Base-by-base conservation (phyloP, 2,888 invertebrate genomes). In the Polylopha cassiicola region DNA sequence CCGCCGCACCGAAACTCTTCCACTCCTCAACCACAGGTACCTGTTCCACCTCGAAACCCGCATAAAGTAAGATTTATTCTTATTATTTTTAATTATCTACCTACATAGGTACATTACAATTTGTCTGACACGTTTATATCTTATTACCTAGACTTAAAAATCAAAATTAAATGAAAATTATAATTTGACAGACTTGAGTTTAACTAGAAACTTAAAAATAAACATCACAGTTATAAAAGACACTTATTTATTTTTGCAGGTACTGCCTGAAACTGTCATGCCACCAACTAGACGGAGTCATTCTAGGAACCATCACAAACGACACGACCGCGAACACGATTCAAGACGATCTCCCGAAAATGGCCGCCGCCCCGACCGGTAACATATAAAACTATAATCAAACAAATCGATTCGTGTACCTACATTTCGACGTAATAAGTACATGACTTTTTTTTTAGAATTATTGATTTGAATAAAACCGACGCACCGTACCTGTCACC, bases 1-100 rank as follows among this genome's bases (percentile, higher is more conserved):
- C 95, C 95, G 11, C 95, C 94, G 16, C 95, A 95, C 66, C 87
- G 95, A 53, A 93, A 92, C 75, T 88, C 92, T 20, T 89, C 89
- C 11, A 81, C 89, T 21, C 68, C 76, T 17, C 75, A 72, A 46
- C 67, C 70, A 21, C 76, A 71, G 41, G 50, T 72, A 37, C 79
- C 78, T 20, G 65, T 73, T 47, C 82, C 79, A 15, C 76, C 77
- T 20, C 60, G 82, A 34, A 87, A 87, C 54, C 74, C 86, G 20
- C 61, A 53, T 60, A 88, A 88, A 60, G 86, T 85, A 58, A 73
- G 73, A 39, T 24, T 4, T 16, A 33, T 16, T 29, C 8, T 21
- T 20, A 24, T 20, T 15, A 20, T 36, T 7, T 26, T 41, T 7
- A 34, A 48, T 43, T 18, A 28, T 37, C 36, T 41, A 38, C n/a